Percentiles rank a stretch among this genome's conserved stretches.
Evolutionary conservation across 2,888 invertebrate species (phyloP).

Genomic region (Therioaphis trifolii): DNA sequence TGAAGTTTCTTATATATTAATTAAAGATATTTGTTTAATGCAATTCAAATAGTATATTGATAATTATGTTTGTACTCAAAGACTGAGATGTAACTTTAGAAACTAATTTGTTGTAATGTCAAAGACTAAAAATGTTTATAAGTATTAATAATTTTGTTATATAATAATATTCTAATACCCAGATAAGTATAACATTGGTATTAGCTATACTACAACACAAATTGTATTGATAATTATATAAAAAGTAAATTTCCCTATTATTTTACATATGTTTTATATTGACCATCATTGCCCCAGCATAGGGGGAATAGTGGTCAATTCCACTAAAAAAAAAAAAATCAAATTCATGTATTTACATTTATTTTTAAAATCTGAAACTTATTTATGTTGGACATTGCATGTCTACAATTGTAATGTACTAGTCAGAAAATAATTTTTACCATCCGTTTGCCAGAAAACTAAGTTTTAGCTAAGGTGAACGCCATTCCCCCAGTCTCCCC

Average conservation of each 20-base stretch:
- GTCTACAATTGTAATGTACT: conserved; percentile 1
- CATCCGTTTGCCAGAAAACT: conserved; percentile 9
- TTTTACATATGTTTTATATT: conserved; percentile 2
- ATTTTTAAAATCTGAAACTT: conserved; percentile 8
- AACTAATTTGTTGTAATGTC: not conserved
- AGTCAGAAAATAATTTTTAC: not conserved
- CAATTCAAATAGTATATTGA: too few relatives aligned
- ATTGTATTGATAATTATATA: not conserved
- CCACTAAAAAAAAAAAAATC: not conserved
- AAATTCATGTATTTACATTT: conserved; percentile 7
- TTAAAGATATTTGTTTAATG: too few relatives aligned
- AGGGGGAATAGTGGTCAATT: conserved; percentile 8
- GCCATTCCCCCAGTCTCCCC: conserved; percentile 8
- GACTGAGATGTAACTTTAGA: too few relatives aligned
- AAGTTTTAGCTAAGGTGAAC: conserved; percentile 10
- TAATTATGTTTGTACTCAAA: too few relatives aligned
- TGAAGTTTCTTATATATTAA: too few relatives aligned
- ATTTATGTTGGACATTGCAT: not conserved
- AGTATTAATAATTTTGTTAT: too few relatives aligned
- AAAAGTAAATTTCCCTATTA: conserved; percentile 2
- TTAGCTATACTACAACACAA: not conserved
- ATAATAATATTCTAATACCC: conserved; percentile 1
- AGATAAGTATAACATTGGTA: not conserved
- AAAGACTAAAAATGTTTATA: not conserved
- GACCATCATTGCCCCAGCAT: not conserved